Percentiles rank a stretch among this genome's conserved stretches.
Conservation (phyloP, 2,113 vertebrate genomes). For the Anas platyrhynchos region DNA sequence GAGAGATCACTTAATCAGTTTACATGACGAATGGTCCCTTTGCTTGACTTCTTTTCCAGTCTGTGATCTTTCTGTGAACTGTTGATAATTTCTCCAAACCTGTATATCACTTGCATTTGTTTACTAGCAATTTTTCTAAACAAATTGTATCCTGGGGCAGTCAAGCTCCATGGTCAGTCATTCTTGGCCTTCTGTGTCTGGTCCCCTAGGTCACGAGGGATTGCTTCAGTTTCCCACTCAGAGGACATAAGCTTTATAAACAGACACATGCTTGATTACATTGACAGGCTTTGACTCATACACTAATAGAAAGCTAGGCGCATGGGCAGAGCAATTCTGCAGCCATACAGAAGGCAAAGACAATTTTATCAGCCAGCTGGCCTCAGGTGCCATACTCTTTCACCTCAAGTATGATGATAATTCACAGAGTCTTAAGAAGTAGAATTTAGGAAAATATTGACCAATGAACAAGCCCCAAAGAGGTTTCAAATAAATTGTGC, state of each 20-base stretch:
- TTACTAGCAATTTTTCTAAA: not conserved
- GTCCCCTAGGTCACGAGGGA: not conserved
- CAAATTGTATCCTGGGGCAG: not conserved
- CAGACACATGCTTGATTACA: not conserved
- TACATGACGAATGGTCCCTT: not conserved
- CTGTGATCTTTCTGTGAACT: not conserved
- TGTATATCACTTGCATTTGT: not conserved
- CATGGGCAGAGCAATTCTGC: not conserved
- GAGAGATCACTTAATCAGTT: not conserved
- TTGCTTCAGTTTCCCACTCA: not conserved
- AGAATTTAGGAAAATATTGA: not conserved
- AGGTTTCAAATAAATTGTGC: not conserved
- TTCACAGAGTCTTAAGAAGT: not conserved
- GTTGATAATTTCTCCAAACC: not conserved
- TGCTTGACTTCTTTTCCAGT: not conserved
- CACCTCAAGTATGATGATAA: not conserved
- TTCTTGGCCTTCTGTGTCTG: not conserved
- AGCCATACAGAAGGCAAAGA: not conserved
- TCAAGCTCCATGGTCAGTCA: not conserved
- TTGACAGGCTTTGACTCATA: not conserved
- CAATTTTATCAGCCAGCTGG: not conserved
- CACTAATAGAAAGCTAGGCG: not conserved
- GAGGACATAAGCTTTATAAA: slow-evolving; percentile 3
- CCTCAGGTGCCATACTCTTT: not conserved
- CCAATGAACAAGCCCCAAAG: not conserved